phyloP scores from a whole-genome alignment of 2,113 vertebrate species.

The Leptocoma aspasia region DNA sequence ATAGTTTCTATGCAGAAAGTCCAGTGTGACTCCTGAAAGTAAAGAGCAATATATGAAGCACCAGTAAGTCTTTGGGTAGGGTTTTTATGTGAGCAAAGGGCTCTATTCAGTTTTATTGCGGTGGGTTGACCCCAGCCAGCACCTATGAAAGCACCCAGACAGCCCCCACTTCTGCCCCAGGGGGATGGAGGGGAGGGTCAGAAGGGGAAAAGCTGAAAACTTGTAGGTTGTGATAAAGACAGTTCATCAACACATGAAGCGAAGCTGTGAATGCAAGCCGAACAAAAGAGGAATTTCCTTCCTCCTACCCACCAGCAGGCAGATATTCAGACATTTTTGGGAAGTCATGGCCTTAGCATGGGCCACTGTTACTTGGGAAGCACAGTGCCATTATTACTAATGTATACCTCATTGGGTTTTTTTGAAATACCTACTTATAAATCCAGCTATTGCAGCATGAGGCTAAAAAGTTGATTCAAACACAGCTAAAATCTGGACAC shows the following conservation, averaged over 20 bases:
- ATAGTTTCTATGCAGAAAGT: not conserved
- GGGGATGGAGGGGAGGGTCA: not conserved
- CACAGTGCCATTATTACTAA: no score
- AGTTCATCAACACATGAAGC: not conserved
- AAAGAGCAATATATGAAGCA: not conserved
- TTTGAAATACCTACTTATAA: not conserved
- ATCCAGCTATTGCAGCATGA: not conserved
- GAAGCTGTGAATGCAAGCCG: not conserved
- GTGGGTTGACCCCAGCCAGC: not conserved
- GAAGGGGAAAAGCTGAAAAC: not conserved
- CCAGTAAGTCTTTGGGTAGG: not conserved
- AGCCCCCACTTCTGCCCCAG: not conserved
- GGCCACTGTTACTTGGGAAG: not conserved
- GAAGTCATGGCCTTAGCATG: not conserved
- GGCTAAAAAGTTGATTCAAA: not conserved
- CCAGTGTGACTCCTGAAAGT: not conserved
- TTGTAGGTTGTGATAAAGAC: not conserved
- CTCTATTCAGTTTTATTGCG: not conserved
- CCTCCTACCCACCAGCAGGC: not conserved
- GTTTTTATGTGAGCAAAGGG: not conserved
- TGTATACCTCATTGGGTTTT: not conserved
- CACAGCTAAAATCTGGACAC: not conserved
- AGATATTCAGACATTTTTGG: not conserved
- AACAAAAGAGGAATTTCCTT: not conserved
- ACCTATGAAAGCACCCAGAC: accelerated